Base-by-base conservation (phyloP, 2,888 invertebrate genomes). In the Andrena chrysosceles region DNA sequence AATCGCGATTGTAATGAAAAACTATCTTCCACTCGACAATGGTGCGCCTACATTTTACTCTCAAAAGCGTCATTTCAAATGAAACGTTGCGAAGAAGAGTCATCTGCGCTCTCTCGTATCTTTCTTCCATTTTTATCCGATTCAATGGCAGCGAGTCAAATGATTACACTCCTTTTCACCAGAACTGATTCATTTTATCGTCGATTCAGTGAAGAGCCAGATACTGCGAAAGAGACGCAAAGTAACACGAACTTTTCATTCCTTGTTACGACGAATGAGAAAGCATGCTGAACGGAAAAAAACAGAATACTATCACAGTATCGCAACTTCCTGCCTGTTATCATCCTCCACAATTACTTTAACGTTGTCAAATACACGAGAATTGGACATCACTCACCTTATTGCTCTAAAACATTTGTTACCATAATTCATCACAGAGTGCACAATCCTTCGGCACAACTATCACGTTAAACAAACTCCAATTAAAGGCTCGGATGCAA, bases 341-440 rank as follows among this genome's bases (percentile, higher is more conserved):
- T 7, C 20, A 20, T 20, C 4, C 56, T 4, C 10, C 23, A 56
- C 10, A 26, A 23, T 4, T 56, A 56, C 3, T 56, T 26, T 8
- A 23, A 64, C 31, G 31, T 42, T 16, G 7, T 42, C 42, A 42
- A 42, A 13, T 13, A 42, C 13, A 3, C 42, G 42, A 42, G 42
- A 42, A 42, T 16, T 5, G 4, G 13, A 33, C 13, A 64, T 63
- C 42, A 72, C 77, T 77, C 77, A 72, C 72, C 72, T 77, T 66
- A 56, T 72, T 5, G 42, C 42, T 8, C 71, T 71, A 26, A 77
- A 71, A 23, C 71, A 23, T 56, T 64, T 63, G 10, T 42, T 64
- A 59, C 63, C 72, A 71, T 64, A 77, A 77, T 77, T 64, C 77
- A 66, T 77, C 49, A 26, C 64, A 48, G 59, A 67, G 31, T 16